Evolutionary conservation across 2,888 invertebrate genomes (phyloP).

Genomic region (Xylophagus ater): DNA sequence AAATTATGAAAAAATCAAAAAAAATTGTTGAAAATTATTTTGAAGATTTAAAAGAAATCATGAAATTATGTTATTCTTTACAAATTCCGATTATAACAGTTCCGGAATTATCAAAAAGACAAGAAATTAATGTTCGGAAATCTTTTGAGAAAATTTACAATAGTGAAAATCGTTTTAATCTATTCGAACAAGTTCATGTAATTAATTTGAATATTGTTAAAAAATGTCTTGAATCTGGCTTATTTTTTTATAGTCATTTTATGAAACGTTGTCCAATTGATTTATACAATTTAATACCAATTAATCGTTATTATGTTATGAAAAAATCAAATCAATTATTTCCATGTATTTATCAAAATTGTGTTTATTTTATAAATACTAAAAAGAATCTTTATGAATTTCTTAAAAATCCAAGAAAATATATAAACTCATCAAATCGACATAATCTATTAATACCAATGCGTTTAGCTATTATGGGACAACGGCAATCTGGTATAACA

Average conservation of each 20-base stretch:
- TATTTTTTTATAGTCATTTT: slow-evolving; percentile 52
- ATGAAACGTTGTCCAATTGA: slow-evolving; percentile 54
- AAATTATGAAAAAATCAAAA: too few species aligned
- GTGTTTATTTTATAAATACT: slow-evolving; percentile 48
- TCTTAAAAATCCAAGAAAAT: slow-evolving; percentile 46
- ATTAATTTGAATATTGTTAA: slow-evolving; percentile 46
- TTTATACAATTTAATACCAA: slow-evolving; percentile 34
- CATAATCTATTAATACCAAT: slow-evolving; percentile 43
- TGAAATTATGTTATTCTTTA: too few species aligned
- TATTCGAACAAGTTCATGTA: slow-evolving; percentile 47
- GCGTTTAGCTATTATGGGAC: slow-evolving; percentile 47
- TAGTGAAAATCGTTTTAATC: too few species aligned
- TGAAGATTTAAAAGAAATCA: too few species aligned
- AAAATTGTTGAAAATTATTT: too few species aligned
- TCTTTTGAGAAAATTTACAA: too few species aligned
- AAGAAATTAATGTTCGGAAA: too few species aligned
- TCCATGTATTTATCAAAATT: slow-evolving; percentile 47
- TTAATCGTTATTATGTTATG: slow-evolving; percentile 13
- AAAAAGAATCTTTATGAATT: slow-evolving; percentile 42
- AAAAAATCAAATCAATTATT: slow-evolving; percentile 32
- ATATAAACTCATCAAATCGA: slow-evolving; percentile 38
- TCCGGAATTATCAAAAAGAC: too few species aligned
- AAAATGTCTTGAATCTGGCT: slow-evolving; percentile 45
- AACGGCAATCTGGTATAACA: slow-evolving; percentile 53
- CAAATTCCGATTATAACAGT: too few species aligned